Conservation (phyloP, 2,888 invertebrate genomes). For the Colostygia pectinataria region DNA sequence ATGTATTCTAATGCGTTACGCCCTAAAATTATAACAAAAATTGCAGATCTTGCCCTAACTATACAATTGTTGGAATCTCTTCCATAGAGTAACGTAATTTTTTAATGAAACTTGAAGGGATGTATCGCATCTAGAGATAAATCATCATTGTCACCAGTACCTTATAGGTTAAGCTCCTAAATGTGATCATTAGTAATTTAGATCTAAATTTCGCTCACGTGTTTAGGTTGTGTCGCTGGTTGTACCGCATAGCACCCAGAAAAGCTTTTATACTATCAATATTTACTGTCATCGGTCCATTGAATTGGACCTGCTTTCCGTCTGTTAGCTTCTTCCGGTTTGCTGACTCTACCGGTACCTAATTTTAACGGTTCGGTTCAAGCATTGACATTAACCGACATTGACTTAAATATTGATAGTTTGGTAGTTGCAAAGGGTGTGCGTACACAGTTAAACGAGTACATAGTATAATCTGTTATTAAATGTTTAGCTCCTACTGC, state of each 20-base stretch:
- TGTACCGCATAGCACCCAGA: constrained; percentile 23
- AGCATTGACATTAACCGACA: too few species aligned
- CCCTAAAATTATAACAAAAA: neutral
- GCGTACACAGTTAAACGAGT: constrained; percentile 48
- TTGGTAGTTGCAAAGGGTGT: constrained; percentile 32
- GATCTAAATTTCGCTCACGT: constrained; percentile 61
- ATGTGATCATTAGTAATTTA: constrained; percentile 81
- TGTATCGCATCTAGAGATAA: constrained; percentile 22
- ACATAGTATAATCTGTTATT: constrained; percentile 68
- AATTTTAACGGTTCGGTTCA: too few species aligned
- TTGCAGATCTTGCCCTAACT: neutral
- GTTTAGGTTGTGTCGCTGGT: constrained; percentile 51
- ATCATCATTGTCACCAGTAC: constrained; percentile 64
- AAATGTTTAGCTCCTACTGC: constrained; percentile 70
- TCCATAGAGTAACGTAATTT: neutral
- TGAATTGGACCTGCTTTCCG: neutral
- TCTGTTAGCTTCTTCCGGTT: neutral
- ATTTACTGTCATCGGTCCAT: neutral
- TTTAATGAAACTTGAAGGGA: neutral
- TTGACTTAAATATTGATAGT: constrained; percentile 10
- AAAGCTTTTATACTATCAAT: constrained; percentile 1
- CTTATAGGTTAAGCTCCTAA: constrained; percentile 78
- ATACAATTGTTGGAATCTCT: neutral
- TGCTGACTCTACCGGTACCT: too few species aligned
- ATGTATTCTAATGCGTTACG: constrained; percentile 7